Evolutionary conservation across 2,113 vertebrate genomes (phyloP), one percentile per base, ranked within the genome.

Genomic region (Solenodon paradoxus): DNA sequence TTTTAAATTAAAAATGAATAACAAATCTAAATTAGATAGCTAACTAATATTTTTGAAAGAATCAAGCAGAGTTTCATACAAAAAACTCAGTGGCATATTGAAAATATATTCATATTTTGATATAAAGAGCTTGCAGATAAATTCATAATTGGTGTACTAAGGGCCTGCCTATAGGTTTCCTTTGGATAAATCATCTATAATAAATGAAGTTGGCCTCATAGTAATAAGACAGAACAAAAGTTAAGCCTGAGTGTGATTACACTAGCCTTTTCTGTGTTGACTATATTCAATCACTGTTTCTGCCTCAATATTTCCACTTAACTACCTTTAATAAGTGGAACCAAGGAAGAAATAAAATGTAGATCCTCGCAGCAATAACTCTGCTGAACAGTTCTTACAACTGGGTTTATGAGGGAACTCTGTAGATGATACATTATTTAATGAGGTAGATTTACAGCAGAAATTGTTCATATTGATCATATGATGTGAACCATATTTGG

Each of bases 241-340:
- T 85, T 88, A 40, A 49, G 53, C 51, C 64, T 47, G 35, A 96
- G 5, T 32, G 57, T 63, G 81, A 97, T 92, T 26, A 61, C 9
- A 20, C 8, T 81, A 92, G 85, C 71, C 30, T 95, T 66, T 24
- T 96, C 78, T 59, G 61, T 88, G 89, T 69, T 92, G 95, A 32
- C 61, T 96, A 96, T 85, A 87, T 75, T 71, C 35, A 92, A 55
- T 78, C 91, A 93, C 45, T 90, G 77, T 95, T 95, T 90, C 59
- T 38, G 93, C 40, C 38, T 94, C 32, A 28, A 15, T 79, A 74
- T 97, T 97, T 97, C 94, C 86, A 96, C 64, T 64, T 92, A 78
- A 74, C 3, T 57, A 88, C 88, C 81, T 95, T 88, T 85, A 92
- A 16, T 51, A 51, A 89, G 72, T 47, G 0, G 16, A 89, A 71